Base-by-base conservation (phyloP, 2,888 invertebrate genomes). In the Biston betularia region DNA sequence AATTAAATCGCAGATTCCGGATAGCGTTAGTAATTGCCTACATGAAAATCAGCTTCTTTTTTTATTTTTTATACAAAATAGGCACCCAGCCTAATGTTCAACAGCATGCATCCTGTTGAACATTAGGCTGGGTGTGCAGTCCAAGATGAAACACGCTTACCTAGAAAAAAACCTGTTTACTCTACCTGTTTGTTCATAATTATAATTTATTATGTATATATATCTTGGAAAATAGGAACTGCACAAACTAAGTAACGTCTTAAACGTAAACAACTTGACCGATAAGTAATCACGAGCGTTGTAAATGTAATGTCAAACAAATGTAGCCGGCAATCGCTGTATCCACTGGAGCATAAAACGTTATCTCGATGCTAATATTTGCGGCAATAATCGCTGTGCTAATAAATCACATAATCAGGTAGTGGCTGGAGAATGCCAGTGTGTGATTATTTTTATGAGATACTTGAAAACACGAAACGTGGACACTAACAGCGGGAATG, bases 311-410 rank as follows among this genome's bases (percentile, higher is more conserved):
- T 45, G 45, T 14, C 55, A 14, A 1, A 34, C 57, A 24, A 24
- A 54, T 4, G 15, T 33, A 46, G 7, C 45, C 9, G 7, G 44
- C 49, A 49, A 33, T 54, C 24, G 33, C 42, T 7, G 54, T 40
- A 62, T 11, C 33, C 49, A 42, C 8, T 7, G n/a, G n/a, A 12
- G 38, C 40, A 40, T 44, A 14, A 24, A 58, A 52, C 11, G 40
- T 46, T 65, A 60, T 65, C 60, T 48, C 9, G 0, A 48, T 14
- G 49, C 40, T 54, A 65, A 65, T 65, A 55, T 61, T 60, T 61
- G 52, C 40, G 14, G 0, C 10, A 61, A 11, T 53, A 38, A 62
- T 46, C 55, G 11, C 50, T 8, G 4, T 45, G 44, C 38, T 44
- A 55, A 50, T 55, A 35, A 50, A 50, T 48, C 48, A 48, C 24